These are phyloP conservation scores for Cyprinodon diabolis DNA, from an alignment of 2,797 vertebrate species.

Conservation along the genomic window DNA sequence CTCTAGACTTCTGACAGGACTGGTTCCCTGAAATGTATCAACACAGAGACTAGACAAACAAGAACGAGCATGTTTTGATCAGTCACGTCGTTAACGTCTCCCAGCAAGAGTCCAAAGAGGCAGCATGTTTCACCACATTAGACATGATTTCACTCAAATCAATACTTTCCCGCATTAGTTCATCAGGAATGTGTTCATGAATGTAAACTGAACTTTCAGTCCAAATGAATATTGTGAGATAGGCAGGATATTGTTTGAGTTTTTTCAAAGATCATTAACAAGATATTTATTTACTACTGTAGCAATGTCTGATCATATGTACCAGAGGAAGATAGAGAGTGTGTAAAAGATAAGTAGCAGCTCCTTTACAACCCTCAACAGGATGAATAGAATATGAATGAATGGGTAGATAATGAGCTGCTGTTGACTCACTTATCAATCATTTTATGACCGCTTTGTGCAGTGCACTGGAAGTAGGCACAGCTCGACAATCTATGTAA, in stretches of 20 bases:
- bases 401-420: constrained; percentile 1
- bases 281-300: neutral
- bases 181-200: neutral
- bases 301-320: constrained; percentile 29
- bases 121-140: constrained; percentile 14
- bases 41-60: constrained; percentile 44
- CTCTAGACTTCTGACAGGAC: constrained; percentile 16
- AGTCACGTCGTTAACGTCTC: constrained; percentile 16
- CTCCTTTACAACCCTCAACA: neutral
- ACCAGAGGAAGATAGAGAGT: constrained; percentile 30
- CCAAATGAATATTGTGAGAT: neutral
- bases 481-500: neutral
- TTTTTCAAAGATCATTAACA: no score
- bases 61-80: constrained; percentile 32
- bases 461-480: no score
- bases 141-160: neutral
- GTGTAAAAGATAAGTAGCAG: neutral
- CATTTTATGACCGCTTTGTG: neutral
- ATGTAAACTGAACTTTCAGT: constrained; percentile 14
- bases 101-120: constrained; percentile 11
- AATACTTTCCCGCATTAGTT: neutral
- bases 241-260: neutral
- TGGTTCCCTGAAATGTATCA: constrained; percentile 30
- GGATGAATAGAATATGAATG: neutral
- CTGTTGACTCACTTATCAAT: constrained; percentile 17